phyloP scores from a whole-genome alignment of 2,113 vertebrate genomes.

The Pseudorectes ferrugineus region DNA sequence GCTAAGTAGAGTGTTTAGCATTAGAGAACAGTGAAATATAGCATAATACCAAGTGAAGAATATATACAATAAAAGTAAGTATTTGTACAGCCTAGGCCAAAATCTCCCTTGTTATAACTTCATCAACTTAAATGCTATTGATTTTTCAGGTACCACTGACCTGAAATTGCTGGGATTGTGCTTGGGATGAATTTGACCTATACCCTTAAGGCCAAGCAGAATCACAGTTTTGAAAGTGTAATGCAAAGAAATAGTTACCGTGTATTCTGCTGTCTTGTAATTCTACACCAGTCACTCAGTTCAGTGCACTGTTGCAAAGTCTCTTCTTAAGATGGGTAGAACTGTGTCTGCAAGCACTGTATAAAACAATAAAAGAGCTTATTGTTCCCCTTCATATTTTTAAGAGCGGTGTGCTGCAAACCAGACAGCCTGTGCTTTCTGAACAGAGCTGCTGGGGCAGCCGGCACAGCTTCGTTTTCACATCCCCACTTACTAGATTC shows the following conservation, averaged over 20 bases:
- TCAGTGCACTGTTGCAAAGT: not conserved
- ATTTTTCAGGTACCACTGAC: conserved; percentile 39
- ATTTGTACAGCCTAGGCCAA: not conserved
- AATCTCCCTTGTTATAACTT: conserved; percentile 10
- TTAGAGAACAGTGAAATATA: not conserved
- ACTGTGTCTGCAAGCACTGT: not conserved
- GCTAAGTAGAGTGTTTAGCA: not conserved
- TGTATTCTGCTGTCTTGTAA: not conserved
- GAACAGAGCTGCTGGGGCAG: not conserved
- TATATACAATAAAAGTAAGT: not conserved
- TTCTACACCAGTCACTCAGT: conserved; percentile 1
- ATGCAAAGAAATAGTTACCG: conserved; percentile 6
- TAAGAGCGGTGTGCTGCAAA: not conserved
- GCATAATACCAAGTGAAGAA: not conserved
- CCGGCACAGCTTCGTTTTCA: not conserved
- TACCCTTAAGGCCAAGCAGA: not conserved
- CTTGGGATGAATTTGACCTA: conserved; percentile 13
- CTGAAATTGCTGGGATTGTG: not conserved
- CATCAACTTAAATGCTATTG: conserved; percentile 37
- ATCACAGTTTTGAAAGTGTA: not conserved
- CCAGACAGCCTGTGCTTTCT: not conserved
- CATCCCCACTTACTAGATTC: not conserved
- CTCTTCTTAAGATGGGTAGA: not conserved
- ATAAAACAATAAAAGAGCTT: conserved; percentile 19
- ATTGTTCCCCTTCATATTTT: not conserved